Base-by-base conservation (phyloP, 2,888 invertebrate genomes). In the Oasisia sp. region DNA sequence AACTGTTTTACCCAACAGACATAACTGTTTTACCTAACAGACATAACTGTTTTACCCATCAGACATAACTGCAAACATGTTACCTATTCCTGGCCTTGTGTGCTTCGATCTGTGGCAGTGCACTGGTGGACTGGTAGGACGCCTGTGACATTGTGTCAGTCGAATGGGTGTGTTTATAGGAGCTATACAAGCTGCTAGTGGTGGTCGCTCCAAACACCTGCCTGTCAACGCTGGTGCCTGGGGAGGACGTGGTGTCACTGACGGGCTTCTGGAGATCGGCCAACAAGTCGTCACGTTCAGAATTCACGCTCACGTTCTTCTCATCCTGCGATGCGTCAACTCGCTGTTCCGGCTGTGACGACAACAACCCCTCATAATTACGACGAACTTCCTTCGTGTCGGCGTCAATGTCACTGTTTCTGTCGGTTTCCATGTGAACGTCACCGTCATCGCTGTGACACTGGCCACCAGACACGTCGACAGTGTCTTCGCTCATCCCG, bases 381-480 rank as follows among this genome's bases (percentile, higher is more conserved):
- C 74, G 74, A 74, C 19, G n/a, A 19, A 74, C n/a, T 74, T 74
- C 74, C 7, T 74, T 74, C 27, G 74, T 19, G 74, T 74, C 90
- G 32, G 44, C 27, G 74, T 74, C 90, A 3, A 32, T 90, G 44
- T 90, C 90, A 90, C 32, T 90, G 90, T 32, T 90, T 90, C 32
- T 32, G 90, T 90, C 32, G 5, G 32, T 90, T 44, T 90, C 32
- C 32, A 44, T 44, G 90, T 32, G 14, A 7, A 90, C 90, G 32
- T 90, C 32, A 32, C 50, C 50, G 9, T 32, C n/a, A 19, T 44
- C 90, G 32, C 38, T 90, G 19, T 7, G 38, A 44, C 90, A 19
- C 7, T 32, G n/a, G 27, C n/a, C 74, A 74, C 74, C 19, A 19
- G 74, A 50, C 50, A 50, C 7, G 74, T 74, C 27, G 27, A 27